Conservation (phyloP, 2,113 vertebrate genomes). For the Corydoras maculifer region DNA sequence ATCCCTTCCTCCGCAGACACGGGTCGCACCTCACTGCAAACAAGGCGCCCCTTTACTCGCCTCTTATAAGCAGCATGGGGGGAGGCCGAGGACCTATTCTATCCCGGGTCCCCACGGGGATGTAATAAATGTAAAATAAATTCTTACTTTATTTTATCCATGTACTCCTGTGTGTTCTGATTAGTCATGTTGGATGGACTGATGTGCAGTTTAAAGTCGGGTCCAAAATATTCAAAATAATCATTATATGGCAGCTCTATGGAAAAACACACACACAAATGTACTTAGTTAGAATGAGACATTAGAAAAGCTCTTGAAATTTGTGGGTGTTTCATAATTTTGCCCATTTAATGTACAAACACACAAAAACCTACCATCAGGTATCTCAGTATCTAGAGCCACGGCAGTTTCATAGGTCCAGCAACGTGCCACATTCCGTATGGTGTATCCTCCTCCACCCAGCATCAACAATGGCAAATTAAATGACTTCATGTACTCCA, state of each 20-base stretch:
- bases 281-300: not conserved
- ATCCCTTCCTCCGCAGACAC: too few species aligned
- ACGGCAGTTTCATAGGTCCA: slow-evolving; percentile 95
- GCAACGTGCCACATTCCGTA: slow-evolving; percentile 91
- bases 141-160: slow-evolving; percentile 94
- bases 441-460: slow-evolving; percentile 93
- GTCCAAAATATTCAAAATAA: slow-evolving; percentile 98
- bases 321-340: not conserved
- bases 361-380: slow-evolving; percentile 70
- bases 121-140: too few species aligned
- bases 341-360: not conserved
- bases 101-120: too few species aligned
- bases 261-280: not conserved
- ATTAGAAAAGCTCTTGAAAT: not conserved
- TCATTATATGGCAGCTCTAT: slow-evolving; percentile 93
- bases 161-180: slow-evolving; percentile 94
- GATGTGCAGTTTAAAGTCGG: slow-evolving; percentile 97
- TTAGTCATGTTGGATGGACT: slow-evolving; percentile 99
- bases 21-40: too few species aligned
- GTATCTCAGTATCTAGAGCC: slow-evolving; percentile 88
- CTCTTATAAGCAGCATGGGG: too few species aligned
- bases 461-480: slow-evolving; percentile 95
- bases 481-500: slow-evolving; percentile 94
- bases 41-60: too few species aligned
- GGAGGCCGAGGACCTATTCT: too few species aligned